Evolutionary conservation across 2,888 invertebrate genomes (phyloP).

Genomic region (Dermolepida albohirtum): DNA sequence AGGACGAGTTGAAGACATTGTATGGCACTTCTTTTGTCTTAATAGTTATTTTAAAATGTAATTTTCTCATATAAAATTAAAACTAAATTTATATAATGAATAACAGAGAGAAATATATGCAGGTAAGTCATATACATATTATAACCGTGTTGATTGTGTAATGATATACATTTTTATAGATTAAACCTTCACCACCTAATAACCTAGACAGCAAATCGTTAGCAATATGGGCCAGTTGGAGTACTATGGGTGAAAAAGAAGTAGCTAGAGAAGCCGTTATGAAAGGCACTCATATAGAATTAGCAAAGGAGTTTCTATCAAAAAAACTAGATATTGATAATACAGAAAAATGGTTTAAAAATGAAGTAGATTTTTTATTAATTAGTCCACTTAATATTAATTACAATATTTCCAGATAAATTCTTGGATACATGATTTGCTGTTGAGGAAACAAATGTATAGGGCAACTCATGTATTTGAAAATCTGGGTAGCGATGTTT

Average conservation of each 20-base stretch:
- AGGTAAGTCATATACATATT: conserved; percentile 12
- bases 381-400: conserved; percentile 35
- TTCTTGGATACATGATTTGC: conserved; percentile 73
- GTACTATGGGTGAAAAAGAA: conserved; percentile 72
- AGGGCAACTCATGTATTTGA: conserved; percentile 74
- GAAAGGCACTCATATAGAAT: conserved; percentile 73
- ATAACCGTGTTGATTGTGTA: not conserved
- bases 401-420: conserved; percentile 68
- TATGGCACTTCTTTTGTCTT: not conserved
- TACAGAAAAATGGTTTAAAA: conserved; percentile 69
- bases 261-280: conserved; percentile 76
- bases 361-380: conserved; percentile 65
- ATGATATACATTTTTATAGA: conserved; percentile 38
- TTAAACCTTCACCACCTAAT: conserved; percentile 54
- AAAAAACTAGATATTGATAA: conserved; percentile 68
- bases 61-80: too few species aligned
- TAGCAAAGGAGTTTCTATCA: conserved; percentile 72
- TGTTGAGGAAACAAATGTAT: conserved; percentile 73
- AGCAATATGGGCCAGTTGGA: conserved; percentile 75
- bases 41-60: conserved; percentile 8
- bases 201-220: conserved; percentile 57
- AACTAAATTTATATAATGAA: conserved; percentile 9
- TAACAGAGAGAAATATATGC: conserved; percentile 27
- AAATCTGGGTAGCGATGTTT: conserved; percentile 72
- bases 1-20: not conserved